These are phyloP conservation scores for Chironomus riparius DNA, from an alignment of 2,888 invertebrate species.

Conservation along the genomic window DNA sequence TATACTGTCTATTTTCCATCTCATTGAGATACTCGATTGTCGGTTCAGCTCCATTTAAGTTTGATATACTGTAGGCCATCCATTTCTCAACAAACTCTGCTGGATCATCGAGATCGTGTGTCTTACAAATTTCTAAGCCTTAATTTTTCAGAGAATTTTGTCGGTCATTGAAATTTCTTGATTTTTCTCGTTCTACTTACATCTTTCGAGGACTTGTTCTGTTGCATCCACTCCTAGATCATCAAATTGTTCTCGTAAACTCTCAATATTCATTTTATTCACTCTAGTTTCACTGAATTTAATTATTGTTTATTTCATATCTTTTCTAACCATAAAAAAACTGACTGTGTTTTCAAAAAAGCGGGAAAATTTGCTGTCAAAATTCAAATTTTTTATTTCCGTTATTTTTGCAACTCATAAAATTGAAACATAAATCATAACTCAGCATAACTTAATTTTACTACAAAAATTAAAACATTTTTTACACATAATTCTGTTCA, in stretches of 20 bases:
- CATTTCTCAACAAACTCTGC: constrained; percentile 67
- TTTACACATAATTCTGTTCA: not conserved
- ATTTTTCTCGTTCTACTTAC: constrained; percentile 37
- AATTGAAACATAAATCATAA: not conserved
- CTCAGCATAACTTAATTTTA: not conserved
- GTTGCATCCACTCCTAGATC: constrained; percentile 51
- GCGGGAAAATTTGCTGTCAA: not conserved
- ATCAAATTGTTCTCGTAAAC: constrained; percentile 48
- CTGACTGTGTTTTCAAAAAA: not conserved
- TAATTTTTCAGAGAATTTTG: constrained; percentile 30
- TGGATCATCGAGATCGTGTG: constrained; percentile 54
- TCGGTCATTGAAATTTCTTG: constrained; percentile 21
- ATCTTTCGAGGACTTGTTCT: constrained; percentile 50
- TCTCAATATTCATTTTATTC: not conserved
- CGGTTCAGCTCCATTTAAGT: constrained; percentile 53
- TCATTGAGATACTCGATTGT: constrained; percentile 50
- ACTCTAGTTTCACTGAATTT: not conserved
- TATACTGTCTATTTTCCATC: constrained; percentile 57
- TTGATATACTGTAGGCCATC: constrained; percentile 65
- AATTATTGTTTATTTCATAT: too few relatives aligned
- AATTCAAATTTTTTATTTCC: not conserved
- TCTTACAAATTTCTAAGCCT: constrained; percentile 56
- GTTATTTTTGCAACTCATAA: not conserved
- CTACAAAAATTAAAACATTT: not conserved
- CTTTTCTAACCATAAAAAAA: not conserved